Evolutionary conservation across 2,888 invertebrate genomes (phyloP), one percentile per base, ranked within the genome.

Genomic region (Mythimna vitellina): DNA sequence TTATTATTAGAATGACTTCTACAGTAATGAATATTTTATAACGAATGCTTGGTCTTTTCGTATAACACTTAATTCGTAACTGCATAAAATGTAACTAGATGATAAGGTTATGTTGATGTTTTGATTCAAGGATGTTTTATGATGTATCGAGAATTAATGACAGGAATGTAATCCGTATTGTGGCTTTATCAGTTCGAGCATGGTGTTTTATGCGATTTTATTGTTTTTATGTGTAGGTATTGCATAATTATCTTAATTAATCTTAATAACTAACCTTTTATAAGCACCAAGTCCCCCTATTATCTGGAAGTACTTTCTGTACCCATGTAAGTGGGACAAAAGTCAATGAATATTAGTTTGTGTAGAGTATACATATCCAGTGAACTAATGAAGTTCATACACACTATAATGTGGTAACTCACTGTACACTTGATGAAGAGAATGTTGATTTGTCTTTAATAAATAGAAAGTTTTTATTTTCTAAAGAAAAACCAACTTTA

Each of bases 71-170:
- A 6, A 69, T 42, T 73, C 8, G 29, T 60, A 49, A 65, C 65
- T 46, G 69, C 49, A 9, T 60, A 63, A 70, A 73, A 75, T 67
- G 42, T 82, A 85, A 64, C 72, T 81, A 84, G 67, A 77, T 83
- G 83, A 83, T 93, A 92, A 96, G 96, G 96, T 96, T 96, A 96
- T 96, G 96, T 96, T 96, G 95, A 96, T 96, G 96, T 96, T 96
- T 95, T 96, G 95, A 87, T 95, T 92, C 85, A 85, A 88, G 86
- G 89, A 89, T 90, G 87, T 86, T 85, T 9, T 73, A 77, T 49
- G 78, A 79, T 78, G 81, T 71, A 71, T 61, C 51, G 69, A 60
- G 65, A 68, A 84, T 58, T 77, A 70, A 62, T 82, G 70, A 76
- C 75, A 78, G 73, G 51, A 70, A 77, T 73, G 65, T 49, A 65